Percentiles rank a stretch among this genome's conserved stretches.
Evolutionary conservation across 2,113 vertebrate genomes (phyloP).

Genomic region (Pangasianodon hypophthalmus): DNA sequence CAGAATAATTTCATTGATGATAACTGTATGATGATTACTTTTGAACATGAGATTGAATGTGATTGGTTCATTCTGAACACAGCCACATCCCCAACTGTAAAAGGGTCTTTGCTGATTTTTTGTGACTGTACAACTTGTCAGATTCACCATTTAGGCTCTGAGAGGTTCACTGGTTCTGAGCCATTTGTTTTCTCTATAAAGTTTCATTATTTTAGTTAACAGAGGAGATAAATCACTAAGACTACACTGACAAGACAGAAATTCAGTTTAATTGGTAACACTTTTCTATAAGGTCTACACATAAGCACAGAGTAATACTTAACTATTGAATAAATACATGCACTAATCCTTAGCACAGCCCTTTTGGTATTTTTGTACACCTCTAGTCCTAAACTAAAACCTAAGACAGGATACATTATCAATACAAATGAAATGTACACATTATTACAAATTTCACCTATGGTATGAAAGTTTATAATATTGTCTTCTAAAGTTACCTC

Average conservation of each 20-base stretch:
- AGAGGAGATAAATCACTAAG: background rate
- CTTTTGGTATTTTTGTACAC: background rate
- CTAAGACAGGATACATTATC: background rate
- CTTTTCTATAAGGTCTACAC: background rate
- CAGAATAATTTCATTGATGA: no score
- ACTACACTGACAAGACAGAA: background rate
- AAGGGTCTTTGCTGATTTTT: background rate
- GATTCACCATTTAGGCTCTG: background rate
- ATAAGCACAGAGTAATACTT: background rate
- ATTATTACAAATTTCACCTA: background rate
- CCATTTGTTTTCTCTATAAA: background rate
- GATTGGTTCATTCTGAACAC: no score
- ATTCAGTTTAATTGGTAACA: background rate
- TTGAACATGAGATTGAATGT: no score
- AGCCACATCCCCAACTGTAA: no score
- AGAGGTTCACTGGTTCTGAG: background rate
- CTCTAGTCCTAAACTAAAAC: background rate
- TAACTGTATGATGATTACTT: no score
- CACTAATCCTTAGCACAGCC: background rate
- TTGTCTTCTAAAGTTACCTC: background rate
- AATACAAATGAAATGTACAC: background rate
- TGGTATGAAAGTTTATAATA: background rate
- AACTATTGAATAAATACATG: background rate
- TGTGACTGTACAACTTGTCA: background rate
- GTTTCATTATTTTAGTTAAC: background rate